Percentiles rank a stretch among this genome's conserved stretches.
Evolutionary conservation across 1,140 invertebrate species (phyloP).

Genomic region (Gryon sp.): DNA sequence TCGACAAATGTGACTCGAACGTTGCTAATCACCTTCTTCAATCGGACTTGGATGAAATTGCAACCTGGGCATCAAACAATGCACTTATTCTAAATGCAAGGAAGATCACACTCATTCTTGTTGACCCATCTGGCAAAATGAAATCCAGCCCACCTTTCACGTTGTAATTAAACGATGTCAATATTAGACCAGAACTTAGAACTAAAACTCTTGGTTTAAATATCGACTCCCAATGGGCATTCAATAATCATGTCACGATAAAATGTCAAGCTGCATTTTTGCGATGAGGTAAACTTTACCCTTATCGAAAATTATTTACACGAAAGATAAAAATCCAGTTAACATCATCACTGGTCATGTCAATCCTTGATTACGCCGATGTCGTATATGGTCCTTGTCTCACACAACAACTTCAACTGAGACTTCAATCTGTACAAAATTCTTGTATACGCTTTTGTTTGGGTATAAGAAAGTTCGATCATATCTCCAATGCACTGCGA

Average conservation of each 20-base stretch:
- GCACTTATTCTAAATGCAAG: background rate
- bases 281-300: background rate
- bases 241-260: background rate
- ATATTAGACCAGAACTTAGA: background rate
- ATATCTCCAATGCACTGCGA: background rate
- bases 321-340: background rate
- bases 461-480: background rate
- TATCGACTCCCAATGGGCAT: background rate
- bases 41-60: background rate
- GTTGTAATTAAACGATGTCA: too few relatives aligned
- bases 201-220: background rate
- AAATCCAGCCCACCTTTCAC: too few relatives aligned
- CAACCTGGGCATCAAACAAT: background rate
- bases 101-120: background rate
- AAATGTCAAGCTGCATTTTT: background rate
- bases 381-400: background rate
- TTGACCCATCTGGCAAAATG: background rate
- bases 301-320: background rate
- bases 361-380: too few relatives aligned
- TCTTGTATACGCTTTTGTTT: background rate
- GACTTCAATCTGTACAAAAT: background rate
- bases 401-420: background rate
- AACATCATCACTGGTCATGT: background rate
- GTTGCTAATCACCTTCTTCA: background rate
- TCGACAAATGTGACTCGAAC: background rate